Conservation (phyloP, 2,888 invertebrate species). For the Lymantria monacha region DNA sequence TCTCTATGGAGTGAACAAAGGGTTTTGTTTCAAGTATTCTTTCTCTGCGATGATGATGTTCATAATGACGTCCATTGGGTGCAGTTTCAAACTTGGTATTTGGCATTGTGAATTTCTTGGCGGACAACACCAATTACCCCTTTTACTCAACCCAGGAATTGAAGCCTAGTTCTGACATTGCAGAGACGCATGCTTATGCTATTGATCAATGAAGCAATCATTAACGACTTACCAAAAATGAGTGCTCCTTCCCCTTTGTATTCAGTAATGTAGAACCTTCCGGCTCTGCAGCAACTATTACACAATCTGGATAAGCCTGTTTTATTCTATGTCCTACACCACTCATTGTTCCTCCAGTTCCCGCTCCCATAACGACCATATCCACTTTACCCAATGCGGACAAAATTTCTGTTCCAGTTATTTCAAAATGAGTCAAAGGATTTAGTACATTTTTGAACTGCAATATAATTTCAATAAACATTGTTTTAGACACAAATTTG, state of each 20-base stretch:
- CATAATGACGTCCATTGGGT: too few species aligned
- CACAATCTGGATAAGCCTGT: slow-evolving; percentile 87
- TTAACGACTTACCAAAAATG: slow-evolving; percentile 35
- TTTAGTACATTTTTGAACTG: slow-evolving; percentile 95
- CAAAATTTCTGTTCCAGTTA: slow-evolving; percentile 94
- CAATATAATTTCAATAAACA: slow-evolving; percentile 5
- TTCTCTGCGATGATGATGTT: too few species aligned
- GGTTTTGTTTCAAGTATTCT: too few species aligned
- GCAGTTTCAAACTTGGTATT: too few species aligned
- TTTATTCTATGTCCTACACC: slow-evolving; percentile 94
- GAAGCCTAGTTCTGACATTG: too few species aligned
- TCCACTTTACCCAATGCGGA: slow-evolving; percentile 86
- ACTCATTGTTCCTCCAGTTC: slow-evolving; percentile 95
- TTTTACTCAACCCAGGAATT: too few species aligned
- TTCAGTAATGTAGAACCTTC: slow-evolving; percentile 85
- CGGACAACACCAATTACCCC: too few species aligned
- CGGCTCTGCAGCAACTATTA: slow-evolving; percentile 93
- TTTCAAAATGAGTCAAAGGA: slow-evolving; percentile 96
- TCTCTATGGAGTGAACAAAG: too few species aligned
- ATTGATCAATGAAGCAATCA: too few species aligned
- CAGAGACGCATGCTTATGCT: too few species aligned
- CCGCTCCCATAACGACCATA: slow-evolving; percentile 90
- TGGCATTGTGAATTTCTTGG: too few species aligned
- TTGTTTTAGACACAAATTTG: too few species aligned
- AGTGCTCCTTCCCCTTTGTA: slow-evolving; percentile 28